Base-by-base conservation (phyloP, 1,140 invertebrate genomes). In the Ctenoplectra terminalis region DNA sequence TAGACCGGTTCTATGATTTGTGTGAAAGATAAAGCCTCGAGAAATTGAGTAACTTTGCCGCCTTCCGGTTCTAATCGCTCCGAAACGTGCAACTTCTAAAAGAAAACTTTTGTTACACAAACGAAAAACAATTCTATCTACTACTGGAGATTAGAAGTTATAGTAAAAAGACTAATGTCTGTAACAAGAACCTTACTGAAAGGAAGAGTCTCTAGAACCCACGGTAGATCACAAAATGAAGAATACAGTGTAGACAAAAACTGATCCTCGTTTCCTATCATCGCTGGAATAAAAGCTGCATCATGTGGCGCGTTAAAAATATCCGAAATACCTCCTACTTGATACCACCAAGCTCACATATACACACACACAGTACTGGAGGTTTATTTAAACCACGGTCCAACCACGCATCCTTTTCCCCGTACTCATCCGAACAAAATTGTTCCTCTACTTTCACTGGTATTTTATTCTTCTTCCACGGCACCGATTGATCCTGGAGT, bases 321-420 rank as follows among this genome's bases (percentile, higher is more conserved):
- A 71, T 37, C 50, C 50, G 34, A 37, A 71, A 34, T 67, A 46
- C 40, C n/a, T 46, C 7, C 20, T 23, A 52, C 61, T 70, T n/a
- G 67, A 52, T n/a, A n/a, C 15, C 48, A 52, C 23, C 20, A 34
- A 6, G 13, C 31, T 31, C 48, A 34, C 13, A n/a, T 34, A 17
- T 20, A 37, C 15, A 26, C 29, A 26, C 31, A 2, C n/a, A n/a
- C 29, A 15, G 31, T n/a, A 13, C 8, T 23, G 5, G 17, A 67
- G 3, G 54, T 72, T 72, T 72, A 58, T 72, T 58, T 72, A 23
- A 48, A 31, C 20, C 23, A 1, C 43, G 23, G 1, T 13, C 48
- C 11, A 34, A 34, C 5, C 15, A n/a, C 31, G 48, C 15, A 31
- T 48, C 46, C 58, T n/a, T 29, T 69, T 34, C 20, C 5, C 23